Conservation (phyloP, 2,888 invertebrate genomes). For the Linnaemya vulpina region DNA sequence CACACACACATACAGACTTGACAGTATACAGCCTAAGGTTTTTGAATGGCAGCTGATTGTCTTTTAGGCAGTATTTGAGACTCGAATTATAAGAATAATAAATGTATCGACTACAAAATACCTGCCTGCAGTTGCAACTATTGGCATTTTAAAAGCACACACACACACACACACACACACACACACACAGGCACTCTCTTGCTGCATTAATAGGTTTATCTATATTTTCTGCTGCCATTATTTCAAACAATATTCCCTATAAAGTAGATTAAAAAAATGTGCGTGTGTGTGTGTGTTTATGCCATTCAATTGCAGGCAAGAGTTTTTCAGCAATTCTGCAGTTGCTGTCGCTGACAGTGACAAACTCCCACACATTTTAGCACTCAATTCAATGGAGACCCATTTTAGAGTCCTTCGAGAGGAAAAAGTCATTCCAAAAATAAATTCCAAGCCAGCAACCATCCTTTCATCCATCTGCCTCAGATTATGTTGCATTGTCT, state of each 20-base stretch:
- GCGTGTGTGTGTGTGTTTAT: background rate
- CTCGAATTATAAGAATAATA: background rate
- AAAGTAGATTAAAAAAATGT: background rate
- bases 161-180: background rate
- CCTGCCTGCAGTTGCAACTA: background rate
- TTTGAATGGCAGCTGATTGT: background rate
- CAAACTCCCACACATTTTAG: background rate
- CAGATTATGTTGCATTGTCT: constrained; percentile 18
- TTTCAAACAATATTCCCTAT: constrained; percentile 26
- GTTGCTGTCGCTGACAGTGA: background rate
- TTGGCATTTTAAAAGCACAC: background rate
- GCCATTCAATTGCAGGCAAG: constrained; percentile 5
- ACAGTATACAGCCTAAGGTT: background rate
- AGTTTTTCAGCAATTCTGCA: constrained; percentile 13
- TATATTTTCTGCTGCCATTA: background rate
- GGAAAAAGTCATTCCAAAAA: background rate
- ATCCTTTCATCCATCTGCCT: no score
- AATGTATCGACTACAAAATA: background rate
- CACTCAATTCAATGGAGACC: background rate
- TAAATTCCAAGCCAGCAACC: background rate
- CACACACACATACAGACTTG: background rate
- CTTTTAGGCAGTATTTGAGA: background rate
- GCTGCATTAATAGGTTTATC: no score
- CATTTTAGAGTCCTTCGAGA: background rate
- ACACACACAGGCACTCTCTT: background rate